A percentile compares a stretch with the other conserved stretches of the same genome.
Conservation (phyloP, 2,888 invertebrate genomes). For the Lasioglossum lativentre region DNA sequence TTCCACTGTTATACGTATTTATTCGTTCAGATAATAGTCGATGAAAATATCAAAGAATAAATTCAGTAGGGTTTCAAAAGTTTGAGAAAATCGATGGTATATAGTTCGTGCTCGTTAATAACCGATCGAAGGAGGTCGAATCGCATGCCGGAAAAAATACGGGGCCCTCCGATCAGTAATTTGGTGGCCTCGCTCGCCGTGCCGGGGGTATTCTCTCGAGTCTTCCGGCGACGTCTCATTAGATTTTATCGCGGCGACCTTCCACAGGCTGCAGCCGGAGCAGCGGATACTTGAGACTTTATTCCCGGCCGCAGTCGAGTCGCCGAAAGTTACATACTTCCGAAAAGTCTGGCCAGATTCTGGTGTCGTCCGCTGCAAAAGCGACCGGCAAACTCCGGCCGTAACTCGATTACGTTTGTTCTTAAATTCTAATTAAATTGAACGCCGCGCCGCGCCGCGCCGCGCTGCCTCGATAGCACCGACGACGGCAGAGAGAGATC, state of each 20-base stretch:
- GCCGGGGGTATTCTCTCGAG: conserved; percentile 35
- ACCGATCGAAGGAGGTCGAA: conserved; percentile 52
- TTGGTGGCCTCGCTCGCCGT: conserved; percentile 42
- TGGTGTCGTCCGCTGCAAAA: conserved; percentile 18
- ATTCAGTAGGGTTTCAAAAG: background rate
- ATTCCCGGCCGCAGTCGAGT: conserved; percentile 46
- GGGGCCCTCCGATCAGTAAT: conserved; percentile 62
- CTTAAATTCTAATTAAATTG: conserved; percentile 10
- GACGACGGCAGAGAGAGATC: background rate
- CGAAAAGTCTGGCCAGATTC: conserved; percentile 48
- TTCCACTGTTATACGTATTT: too few species aligned
- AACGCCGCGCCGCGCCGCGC: background rate
- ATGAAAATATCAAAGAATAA: background rate
- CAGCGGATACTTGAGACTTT: conserved; percentile 59
- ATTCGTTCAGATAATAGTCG: too few species aligned
- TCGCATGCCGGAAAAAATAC: conserved; percentile 55
- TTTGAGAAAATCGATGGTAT: background rate
- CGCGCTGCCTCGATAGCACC: background rate
- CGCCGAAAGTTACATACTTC: conserved; percentile 58
- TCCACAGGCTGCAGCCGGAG: conserved; percentile 43
- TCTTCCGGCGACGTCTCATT: conserved; percentile 60
- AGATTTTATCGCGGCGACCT: conserved; percentile 59
- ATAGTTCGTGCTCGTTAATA: conserved; percentile 52
- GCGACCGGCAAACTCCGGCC: conserved; percentile 28
- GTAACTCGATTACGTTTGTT: conserved; percentile 14